These are phyloP conservation scores for Megaceryle maxima DNA, from an alignment of 2,113 vertebrate species.

Conservation along the genomic window DNA sequence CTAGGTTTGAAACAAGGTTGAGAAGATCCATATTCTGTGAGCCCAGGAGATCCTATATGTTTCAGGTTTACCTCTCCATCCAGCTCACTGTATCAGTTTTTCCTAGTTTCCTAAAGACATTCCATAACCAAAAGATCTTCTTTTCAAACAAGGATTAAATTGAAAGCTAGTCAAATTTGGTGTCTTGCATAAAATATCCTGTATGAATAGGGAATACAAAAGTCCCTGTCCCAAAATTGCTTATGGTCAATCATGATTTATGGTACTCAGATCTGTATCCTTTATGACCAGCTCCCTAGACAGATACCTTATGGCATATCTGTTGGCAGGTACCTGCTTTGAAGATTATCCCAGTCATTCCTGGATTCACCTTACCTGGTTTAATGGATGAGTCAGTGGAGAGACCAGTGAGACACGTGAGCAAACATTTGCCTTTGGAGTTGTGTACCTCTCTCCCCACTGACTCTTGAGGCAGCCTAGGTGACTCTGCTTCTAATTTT, in stretches of 20 bases:
- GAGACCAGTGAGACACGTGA: not conserved
- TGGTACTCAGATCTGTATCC: not conserved
- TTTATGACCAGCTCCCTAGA: not conserved
- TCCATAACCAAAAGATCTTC: not conserved
- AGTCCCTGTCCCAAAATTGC: not conserved
- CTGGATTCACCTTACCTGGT: not conserved
- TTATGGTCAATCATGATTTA: accelerated
- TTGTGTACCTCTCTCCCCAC: not conserved
- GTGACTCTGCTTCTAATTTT: not conserved
- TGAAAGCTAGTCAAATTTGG: not conserved
- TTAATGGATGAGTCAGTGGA: not conserved
- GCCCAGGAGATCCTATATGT: not conserved
- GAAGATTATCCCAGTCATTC: not conserved
- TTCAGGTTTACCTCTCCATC: not conserved
- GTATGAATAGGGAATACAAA: not conserved
- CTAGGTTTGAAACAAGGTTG: not conserved
- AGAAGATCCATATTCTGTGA: not conserved
- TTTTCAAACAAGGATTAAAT: not conserved
- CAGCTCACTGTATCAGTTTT: not conserved
- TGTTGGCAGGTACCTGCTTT: not conserved
- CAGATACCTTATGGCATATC: not conserved
- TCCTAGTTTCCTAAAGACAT: not conserved
- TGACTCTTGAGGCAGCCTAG: not conserved
- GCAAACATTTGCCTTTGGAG: not conserved
- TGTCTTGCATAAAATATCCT: not conserved